phyloP scores from a whole-genome alignment of 2,113 vertebrate genomes.

The Hipposideros armiger region DNA sequence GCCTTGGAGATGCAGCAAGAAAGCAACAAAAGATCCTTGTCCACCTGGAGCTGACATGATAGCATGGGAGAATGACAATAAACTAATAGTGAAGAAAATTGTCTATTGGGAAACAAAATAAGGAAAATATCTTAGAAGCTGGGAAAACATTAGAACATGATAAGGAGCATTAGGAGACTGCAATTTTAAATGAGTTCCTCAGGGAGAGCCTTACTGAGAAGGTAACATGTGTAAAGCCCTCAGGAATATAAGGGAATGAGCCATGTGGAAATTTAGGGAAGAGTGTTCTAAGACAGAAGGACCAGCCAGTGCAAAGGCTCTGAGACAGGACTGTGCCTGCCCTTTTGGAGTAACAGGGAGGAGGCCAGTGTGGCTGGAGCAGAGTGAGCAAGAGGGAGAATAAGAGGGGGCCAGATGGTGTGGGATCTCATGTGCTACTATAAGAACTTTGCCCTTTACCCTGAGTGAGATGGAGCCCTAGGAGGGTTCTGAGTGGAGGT shows the following conservation, averaged over 20 bases:
- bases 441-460: constrained; percentile 13
- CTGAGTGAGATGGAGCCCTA: not conserved
- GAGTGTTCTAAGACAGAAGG: constrained; percentile 21
- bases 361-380: not conserved
- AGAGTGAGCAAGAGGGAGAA: not conserved
- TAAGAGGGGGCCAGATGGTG: not conserved
- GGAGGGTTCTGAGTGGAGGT: not conserved
- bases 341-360: not conserved
- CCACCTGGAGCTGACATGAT: not conserved
- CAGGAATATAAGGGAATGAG: not conserved
- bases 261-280: not conserved
- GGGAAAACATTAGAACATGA: not conserved
- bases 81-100: not conserved
- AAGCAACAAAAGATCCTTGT: constrained; percentile 31
- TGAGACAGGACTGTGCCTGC: not conserved
- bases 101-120: constrained; percentile 31
- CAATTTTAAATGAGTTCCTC: not conserved
- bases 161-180: not conserved
- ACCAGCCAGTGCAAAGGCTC: not conserved
- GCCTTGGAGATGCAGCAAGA: not conserved
- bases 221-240: not conserved
- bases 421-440: not conserved
- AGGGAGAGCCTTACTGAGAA: not conserved
- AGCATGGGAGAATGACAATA: not conserved
- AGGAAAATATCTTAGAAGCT: not conserved